Evolutionary conservation across 2,888 invertebrate genomes (phyloP).

Genomic region (Osedax frankpressi): DNA sequence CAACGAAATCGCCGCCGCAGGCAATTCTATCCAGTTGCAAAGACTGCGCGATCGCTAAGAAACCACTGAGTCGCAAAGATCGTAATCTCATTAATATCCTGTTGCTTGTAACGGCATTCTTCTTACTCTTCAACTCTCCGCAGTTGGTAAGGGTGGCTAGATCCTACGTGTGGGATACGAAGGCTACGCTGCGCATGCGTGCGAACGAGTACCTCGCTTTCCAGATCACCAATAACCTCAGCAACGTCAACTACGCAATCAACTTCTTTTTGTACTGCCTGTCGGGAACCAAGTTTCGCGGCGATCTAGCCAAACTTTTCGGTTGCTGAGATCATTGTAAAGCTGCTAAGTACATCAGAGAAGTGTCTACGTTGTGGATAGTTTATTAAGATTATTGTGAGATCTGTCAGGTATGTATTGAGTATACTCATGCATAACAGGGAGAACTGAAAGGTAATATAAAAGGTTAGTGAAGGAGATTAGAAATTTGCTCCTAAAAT

Average conservation of each 20-base stretch:
- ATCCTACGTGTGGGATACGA: neutral
- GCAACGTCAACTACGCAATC: neutral
- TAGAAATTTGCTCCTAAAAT: too few species aligned
- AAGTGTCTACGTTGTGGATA: too few species aligned
- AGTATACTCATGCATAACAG: too few species aligned
- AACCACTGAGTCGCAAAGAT: neutral
- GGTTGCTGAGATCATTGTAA: neutral
- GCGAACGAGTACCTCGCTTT: neutral
- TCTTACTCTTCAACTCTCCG: neutral
- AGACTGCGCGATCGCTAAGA: neutral
- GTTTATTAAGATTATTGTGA: too few species aligned
- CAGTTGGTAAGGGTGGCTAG: neutral
- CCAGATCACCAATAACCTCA: neutral
- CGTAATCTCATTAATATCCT: neutral
- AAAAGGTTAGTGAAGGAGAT: too few species aligned
- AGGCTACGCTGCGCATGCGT: neutral
- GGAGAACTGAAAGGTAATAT: too few species aligned
- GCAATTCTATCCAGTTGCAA: neutral
- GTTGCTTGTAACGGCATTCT: neutral
- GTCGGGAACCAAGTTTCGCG: neutral
- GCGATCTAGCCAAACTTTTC: neutral
- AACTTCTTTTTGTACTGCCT: neutral
- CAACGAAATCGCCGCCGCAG: neutral
- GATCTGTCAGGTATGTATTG: too few species aligned
- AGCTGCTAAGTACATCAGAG: too few species aligned